Conservation (phyloP, 2,888 invertebrate genomes). For the Liopterus haemorrhoidalis region DNA sequence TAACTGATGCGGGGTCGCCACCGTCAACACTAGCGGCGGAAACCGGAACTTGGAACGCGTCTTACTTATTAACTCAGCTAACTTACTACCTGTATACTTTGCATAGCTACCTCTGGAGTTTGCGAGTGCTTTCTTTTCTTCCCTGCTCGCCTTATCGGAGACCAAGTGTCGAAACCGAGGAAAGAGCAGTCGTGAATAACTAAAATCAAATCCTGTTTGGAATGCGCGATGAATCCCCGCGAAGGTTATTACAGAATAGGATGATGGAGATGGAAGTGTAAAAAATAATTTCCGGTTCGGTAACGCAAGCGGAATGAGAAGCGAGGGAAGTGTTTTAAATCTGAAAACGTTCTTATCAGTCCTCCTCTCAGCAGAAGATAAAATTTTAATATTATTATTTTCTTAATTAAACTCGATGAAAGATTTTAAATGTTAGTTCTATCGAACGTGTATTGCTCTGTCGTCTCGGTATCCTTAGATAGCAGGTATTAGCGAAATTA, state of each 20-base stretch:
- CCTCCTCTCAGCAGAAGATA: no score
- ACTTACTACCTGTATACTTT: not conserved
- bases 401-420: no score
- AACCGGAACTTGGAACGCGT: not conserved
- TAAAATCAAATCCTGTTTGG: slow-evolving; percentile 20
- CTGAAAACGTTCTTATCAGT: no score
- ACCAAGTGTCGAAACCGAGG: not conserved
- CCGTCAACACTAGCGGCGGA: not conserved
- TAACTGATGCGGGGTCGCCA: slow-evolving; percentile 8
- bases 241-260: slow-evolving; percentile 20
- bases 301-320: slow-evolving; percentile 12
- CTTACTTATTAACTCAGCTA: slow-evolving; percentile 2
- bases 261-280: slow-evolving; percentile 23
- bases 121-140: not conserved
- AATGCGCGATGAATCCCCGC: slow-evolving; percentile 2
- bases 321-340: slow-evolving; percentile 6
- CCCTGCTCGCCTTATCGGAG: not conserved
- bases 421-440: no score
- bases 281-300: slow-evolving; percentile 24
- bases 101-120: not conserved
- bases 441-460: no score
- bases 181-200: slow-evolving; percentile 9
- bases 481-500: no score
- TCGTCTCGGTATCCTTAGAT: no score
- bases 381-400: no score